These are phyloP conservation scores for Helicorthomorpha holstii DNA, from an alignment of 1,140 invertebrate genomes.

Conservation along the genomic window DNA sequence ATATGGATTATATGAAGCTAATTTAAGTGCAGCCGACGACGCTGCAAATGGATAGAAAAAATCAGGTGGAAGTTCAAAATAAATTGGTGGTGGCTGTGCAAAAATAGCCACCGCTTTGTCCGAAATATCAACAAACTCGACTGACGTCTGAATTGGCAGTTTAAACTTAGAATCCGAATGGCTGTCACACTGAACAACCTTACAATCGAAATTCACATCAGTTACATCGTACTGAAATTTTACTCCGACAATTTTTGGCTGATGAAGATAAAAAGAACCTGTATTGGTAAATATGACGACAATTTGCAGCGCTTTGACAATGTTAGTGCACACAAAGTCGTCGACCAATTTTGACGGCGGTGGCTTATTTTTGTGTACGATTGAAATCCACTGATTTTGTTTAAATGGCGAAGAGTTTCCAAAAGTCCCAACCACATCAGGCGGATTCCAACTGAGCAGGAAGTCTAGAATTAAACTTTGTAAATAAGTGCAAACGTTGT, in stretches of 20 bases:
- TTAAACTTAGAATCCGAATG: neutral
- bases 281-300: neutral
- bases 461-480: neutral
- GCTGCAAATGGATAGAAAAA: slow-evolving; percentile 2
- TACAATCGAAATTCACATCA: neutral
- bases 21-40: too few relatives aligned
- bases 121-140: neutral
- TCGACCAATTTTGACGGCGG: neutral
- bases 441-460: neutral
- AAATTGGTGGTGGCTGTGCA: neutral
- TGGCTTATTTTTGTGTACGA: neutral
- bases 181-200: neutral
- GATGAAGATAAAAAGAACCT: neutral
- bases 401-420: neutral
- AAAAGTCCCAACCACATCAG: neutral
- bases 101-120: neutral
- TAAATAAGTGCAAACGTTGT: neutral
- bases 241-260: neutral
- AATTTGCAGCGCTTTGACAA: neutral
- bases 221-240: neutral
- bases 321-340: neutral
- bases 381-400: neutral
- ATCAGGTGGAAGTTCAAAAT: neutral
- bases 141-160: neutral
- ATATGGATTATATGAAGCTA: too few relatives aligned